Evolutionary conservation across 2,888 invertebrate species (phyloP).

Genomic region (Merodon equestris): DNA sequence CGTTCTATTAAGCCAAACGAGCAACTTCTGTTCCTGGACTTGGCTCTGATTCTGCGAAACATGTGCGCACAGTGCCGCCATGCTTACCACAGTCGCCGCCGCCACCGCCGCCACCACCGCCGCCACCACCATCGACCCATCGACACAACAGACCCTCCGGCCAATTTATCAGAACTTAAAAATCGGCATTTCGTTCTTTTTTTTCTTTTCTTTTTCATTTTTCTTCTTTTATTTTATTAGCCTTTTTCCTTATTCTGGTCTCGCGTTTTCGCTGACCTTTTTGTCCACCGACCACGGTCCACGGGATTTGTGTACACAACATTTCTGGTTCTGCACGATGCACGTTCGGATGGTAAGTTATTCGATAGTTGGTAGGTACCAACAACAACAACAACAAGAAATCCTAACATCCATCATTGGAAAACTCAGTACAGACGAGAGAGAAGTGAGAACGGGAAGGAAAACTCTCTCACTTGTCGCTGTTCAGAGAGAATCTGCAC

Average conservation of each 20-base stretch:
- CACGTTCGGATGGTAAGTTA: slow-evolving; percentile 52
- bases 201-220: background rate
- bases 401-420: slow-evolving; percentile 53
- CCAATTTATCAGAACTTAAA: slow-evolving; percentile 61
- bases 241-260: slow-evolving; percentile 31
- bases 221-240: slow-evolving; percentile 11
- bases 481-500: slow-evolving; percentile 18
- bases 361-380: background rate
- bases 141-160: slow-evolving; percentile 55
- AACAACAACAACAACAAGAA: too few species aligned
- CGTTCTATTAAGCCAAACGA: slow-evolving; percentile 65
- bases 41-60: slow-evolving; percentile 42
- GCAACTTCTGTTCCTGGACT: slow-evolving; percentile 58
- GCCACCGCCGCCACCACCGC: slow-evolving; percentile 14
- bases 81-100: background rate
- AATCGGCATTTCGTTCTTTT: slow-evolving; percentile 48
- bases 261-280: slow-evolving; percentile 65
- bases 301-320: slow-evolving; percentile 46
- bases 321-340: slow-evolving; percentile 55
- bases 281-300: slow-evolving; percentile 40
- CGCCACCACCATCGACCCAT: slow-evolving; percentile 5
- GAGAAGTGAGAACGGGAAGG: slow-evolving; percentile 3
- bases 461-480: slow-evolving; percentile 15
- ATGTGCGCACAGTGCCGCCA: slow-evolving; percentile 53
- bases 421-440: slow-evolving; percentile 34